Conservation (phyloP, 2,888 invertebrate genomes). For the Morpho deidamia region DNA sequence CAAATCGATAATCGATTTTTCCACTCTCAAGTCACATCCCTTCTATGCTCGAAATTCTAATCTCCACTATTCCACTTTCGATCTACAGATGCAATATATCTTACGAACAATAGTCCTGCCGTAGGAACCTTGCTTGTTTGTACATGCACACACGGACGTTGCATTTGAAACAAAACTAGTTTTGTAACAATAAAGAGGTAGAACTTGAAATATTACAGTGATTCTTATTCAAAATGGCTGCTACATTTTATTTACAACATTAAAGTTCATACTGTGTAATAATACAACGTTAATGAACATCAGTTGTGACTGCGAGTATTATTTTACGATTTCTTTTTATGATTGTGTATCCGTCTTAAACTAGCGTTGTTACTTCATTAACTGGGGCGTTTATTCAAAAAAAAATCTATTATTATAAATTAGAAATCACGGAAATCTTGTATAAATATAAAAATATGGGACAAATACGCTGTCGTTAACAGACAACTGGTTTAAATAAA, state of each 20-base stretch:
- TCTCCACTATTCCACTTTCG: too few species aligned
- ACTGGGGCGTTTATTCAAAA: background rate
- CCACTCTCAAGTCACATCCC: too few species aligned
- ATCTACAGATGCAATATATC: too few species aligned
- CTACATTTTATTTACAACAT: slow-evolving; percentile 7
- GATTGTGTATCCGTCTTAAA: too few species aligned
- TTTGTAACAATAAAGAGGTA: slow-evolving; percentile 1
- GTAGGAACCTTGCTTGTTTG: background rate
- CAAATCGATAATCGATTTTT: too few species aligned
- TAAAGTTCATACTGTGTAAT: background rate
- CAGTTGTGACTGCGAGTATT: background rate
- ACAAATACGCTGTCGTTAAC: too few species aligned
- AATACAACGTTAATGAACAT: background rate
- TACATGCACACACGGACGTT: background rate
- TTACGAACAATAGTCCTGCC: background rate
- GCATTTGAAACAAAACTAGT: background rate
- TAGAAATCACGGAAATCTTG: too few species aligned
- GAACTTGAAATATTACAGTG: background rate
- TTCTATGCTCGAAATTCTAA: too few species aligned
- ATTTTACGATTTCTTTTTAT: background rate
- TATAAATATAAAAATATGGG: too few species aligned
- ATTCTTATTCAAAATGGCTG: slow-evolving; percentile 12
- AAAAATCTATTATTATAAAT: too few species aligned
- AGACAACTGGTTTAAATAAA: too few species aligned
- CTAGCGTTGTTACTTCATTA: too few species aligned